Conservation (phyloP, 1,140 invertebrate species). For the Pachyrhynchus sulphureomaculatus region DNA sequence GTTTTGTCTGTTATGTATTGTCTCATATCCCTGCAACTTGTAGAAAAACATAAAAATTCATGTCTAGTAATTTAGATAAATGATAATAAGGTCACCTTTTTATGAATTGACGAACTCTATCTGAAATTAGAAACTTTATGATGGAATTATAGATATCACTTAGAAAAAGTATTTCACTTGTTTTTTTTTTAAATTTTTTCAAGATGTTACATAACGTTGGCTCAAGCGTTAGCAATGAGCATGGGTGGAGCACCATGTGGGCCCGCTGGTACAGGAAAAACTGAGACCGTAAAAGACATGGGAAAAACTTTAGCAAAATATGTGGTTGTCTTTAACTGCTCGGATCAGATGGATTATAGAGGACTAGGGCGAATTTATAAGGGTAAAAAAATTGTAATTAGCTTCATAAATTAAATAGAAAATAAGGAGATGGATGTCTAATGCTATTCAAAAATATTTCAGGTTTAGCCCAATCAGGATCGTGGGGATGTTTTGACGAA, state of each 20-base stretch:
- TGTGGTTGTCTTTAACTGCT: conserved; percentile 97
- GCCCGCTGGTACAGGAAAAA: conserved; percentile 96
- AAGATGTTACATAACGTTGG: conserved; percentile 95
- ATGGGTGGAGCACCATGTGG: conserved; percentile 96
- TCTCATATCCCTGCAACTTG: no score
- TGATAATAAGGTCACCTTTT: no score
- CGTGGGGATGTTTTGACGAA: conserved; percentile 97
- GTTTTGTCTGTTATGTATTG: neutral
- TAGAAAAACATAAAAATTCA: no score
- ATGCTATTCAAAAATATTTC: neutral
- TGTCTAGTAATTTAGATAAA: no score
- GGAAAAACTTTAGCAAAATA: conserved; percentile 96
- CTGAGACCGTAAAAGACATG: conserved; percentile 97
- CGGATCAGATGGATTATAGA: conserved; percentile 98
- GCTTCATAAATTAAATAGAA: neutral
- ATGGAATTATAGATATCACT: no score
- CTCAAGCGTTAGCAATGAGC: conserved; percentile 92
- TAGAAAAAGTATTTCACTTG: no score
- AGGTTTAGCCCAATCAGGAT: conserved; percentile 91
- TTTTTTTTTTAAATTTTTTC: neutral
- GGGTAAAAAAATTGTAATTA: conserved; percentile 62
- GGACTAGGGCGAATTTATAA: conserved; percentile 76
- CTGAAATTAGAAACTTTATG: no score
- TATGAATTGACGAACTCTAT: no score
- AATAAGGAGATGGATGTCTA: neutral